phyloP scores from a whole-genome alignment of 2,113 vertebrate genomes.

The Lanius collurio region DNA sequence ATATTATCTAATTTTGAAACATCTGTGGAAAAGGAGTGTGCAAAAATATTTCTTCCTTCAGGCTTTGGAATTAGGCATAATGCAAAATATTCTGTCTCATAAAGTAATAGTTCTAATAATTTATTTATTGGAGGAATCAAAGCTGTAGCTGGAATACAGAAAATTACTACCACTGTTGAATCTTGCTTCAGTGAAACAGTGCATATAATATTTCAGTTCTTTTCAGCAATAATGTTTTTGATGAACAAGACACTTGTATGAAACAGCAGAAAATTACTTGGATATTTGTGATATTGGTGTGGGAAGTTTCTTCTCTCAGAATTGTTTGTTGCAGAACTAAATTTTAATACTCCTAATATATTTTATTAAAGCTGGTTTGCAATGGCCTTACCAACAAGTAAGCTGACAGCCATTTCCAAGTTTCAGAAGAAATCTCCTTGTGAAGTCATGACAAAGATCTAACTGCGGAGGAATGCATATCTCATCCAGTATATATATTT shows the following conservation, averaged over 20 bases:
- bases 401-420: background rate
- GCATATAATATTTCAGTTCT: background rate
- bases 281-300: background rate
- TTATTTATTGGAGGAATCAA: conserved; percentile 13
- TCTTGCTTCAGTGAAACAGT: background rate
- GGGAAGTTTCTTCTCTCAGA: background rate
- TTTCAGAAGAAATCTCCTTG: background rate
- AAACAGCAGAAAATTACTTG: background rate
- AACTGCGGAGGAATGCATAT: background rate
- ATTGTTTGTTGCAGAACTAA: background rate
- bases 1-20: conserved; percentile 28
- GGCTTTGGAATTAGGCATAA: background rate
- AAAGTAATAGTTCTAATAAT: conserved; percentile 12
- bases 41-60: conserved; percentile 10
- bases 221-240: background rate
- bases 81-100: conserved; percentile 2
- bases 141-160: background rate
- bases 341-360: background rate
- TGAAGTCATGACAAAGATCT: background rate
- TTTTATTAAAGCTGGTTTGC: background rate
- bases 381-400: background rate
- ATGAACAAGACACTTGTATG: background rate
- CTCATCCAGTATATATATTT: background rate
- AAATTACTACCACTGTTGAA: background rate
- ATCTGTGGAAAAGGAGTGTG: background rate